phyloP scores from a whole-genome alignment of 2,888 invertebrate genomes.

The Pandemis heparana region DNA sequence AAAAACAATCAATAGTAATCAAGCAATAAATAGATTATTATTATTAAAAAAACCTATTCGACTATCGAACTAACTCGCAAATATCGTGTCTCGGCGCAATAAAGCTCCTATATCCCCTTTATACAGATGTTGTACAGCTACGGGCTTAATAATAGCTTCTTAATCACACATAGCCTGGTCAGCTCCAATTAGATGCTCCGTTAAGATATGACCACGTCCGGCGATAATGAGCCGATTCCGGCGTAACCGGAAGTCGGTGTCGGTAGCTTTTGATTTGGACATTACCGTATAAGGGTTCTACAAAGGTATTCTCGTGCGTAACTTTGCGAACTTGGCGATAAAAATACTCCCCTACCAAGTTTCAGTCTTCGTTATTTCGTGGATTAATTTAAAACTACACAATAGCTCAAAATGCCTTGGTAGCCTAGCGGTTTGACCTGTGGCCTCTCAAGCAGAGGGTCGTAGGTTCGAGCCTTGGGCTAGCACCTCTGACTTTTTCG shows the following conservation, averaged over 20 bases:
- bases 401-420: too few relatives aligned
- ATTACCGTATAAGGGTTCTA: conserved; percentile 16
- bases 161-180: conserved; percentile 39
- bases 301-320: background rate
- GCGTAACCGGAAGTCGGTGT: conserved; percentile 7
- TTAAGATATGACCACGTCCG: conserved; percentile 36
- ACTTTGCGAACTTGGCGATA: too few relatives aligned
- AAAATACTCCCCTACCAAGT: too few relatives aligned
- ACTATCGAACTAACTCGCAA: background rate
- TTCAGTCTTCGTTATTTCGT: too few relatives aligned
- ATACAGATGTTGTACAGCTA: background rate
- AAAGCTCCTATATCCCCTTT: conserved; percentile 1
- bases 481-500: too few relatives aligned
- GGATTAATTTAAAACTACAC: too few relatives aligned
- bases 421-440: too few relatives aligned
- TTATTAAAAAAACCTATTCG: background rate
- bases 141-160: conserved; percentile 29
- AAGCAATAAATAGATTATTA: too few relatives aligned
- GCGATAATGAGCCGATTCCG: conserved; percentile 37
- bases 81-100: conserved; percentile 24
- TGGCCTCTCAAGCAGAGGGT: too few relatives aligned
- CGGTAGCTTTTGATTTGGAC: conserved; percentile 23
- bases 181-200: conserved; percentile 33
- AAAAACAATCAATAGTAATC: too few relatives aligned
- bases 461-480: too few relatives aligned